Evolutionary conservation across 2,113 vertebrate species (phyloP).

Genomic region (Centropus unirufus): DNA sequence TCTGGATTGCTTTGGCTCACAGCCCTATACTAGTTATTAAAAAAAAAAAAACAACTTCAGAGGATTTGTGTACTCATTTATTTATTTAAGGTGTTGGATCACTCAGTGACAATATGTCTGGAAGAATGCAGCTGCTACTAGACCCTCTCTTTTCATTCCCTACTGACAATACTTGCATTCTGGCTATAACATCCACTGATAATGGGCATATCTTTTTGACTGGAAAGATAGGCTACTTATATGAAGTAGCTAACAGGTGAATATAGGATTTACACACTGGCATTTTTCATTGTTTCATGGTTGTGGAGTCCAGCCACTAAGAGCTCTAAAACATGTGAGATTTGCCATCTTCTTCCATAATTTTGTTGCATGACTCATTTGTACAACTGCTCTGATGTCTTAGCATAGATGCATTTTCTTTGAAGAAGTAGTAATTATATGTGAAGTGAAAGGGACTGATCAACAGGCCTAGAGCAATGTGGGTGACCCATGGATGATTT

Average conservation of each 20-base stretch:
- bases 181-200: slow-evolving; percentile 91
- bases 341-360: neutral
- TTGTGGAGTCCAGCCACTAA: neutral
- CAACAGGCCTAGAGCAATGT: too few relatives aligned
- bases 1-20: neutral
- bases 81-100: slow-evolving; percentile 68
- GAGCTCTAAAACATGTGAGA: neutral
- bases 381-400: too few relatives aligned
- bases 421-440: too few relatives aligned
- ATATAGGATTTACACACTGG: neutral
- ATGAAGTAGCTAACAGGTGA: slow-evolving; percentile 95
- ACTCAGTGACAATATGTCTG: slow-evolving; percentile 92
- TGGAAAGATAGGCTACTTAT: slow-evolving; percentile 96
- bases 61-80: neutral
- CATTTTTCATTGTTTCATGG: neutral
- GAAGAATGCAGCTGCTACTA: slow-evolving; percentile 93
- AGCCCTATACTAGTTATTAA: neutral
- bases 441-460: too few relatives aligned
- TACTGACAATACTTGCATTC: slow-evolving; percentile 94
- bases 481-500: too few relatives aligned
- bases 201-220: slow-evolving; percentile 94
- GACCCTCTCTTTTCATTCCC: slow-evolving; percentile 95
- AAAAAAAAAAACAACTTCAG: neutral
- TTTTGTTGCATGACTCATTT: neutral
- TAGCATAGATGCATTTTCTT: too few relatives aligned